Evolutionary conservation across 2,888 invertebrate species (phyloP).

Genomic region (Endotricha flammealis): DNA sequence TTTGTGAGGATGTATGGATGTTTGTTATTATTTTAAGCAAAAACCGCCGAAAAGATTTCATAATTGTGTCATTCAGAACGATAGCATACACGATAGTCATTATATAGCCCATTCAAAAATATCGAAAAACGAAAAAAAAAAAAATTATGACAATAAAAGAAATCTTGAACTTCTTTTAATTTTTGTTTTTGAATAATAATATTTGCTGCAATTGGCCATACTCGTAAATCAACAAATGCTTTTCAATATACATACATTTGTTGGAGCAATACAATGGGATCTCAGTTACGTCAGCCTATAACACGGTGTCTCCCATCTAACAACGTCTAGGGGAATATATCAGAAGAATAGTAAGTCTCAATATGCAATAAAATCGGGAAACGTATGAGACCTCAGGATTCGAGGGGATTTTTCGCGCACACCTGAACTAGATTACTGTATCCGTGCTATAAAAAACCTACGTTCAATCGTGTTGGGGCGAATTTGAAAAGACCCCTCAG

Average conservation of each 20-base stretch:
- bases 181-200: no score
- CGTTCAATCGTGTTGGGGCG: slow-evolving; percentile 60
- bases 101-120: no score
- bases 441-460: slow-evolving; percentile 63
- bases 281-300: slow-evolving; percentile 31
- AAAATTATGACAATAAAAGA: no score
- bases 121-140: no score
- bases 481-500: slow-evolving; percentile 56
- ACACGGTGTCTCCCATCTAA: slow-evolving; percentile 30
- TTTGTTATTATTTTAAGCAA: no score
- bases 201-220: no score
- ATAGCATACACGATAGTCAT: no score
- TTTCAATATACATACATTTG: background rate
- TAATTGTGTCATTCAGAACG: no score
- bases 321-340: slow-evolving; percentile 41
- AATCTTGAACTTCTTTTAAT: no score
- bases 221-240: no score
- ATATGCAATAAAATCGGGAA: slow-evolving; percentile 72
- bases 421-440: slow-evolving; percentile 75
- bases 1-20: no score
- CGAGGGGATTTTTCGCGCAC: slow-evolving; percentile 63
- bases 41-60: no score
- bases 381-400: slow-evolving; percentile 66
- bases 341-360: slow-evolving; percentile 68
- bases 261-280: slow-evolving; percentile 5